phyloP scores from a whole-genome alignment of 2,888 invertebrate genomes.

The Drosophila fungiperda region DNA sequence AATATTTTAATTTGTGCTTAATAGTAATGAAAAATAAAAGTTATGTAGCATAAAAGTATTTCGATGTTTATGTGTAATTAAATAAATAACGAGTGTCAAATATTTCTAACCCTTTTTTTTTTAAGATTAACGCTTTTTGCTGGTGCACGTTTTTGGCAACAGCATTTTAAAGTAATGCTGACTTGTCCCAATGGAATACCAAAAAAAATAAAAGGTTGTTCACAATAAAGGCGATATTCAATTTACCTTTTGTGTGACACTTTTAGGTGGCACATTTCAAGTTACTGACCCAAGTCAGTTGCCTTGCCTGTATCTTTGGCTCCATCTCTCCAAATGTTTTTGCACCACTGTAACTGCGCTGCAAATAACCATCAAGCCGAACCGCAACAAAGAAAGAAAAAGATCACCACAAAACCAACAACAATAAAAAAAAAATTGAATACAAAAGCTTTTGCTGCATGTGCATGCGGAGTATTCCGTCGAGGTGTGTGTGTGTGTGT shows the following conservation, averaged over 20 bases:
- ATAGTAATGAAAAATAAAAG: not conserved
- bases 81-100: constrained; percentile 12
- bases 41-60: not conserved
- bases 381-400: not conserved
- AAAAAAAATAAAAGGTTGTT: constrained; percentile 36
- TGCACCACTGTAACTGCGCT: constrained; percentile 36
- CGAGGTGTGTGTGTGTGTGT: constrained; percentile 24
- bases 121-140: not conserved
- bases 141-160: constrained; percentile 18
- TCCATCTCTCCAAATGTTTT: constrained; percentile 4
- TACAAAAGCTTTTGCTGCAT: constrained; percentile 42
- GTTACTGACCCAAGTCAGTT: constrained; percentile 34
- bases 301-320: not conserved
- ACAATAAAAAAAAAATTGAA: constrained; percentile 5
- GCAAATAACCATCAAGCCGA: constrained; percentile 1
- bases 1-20: not conserved
- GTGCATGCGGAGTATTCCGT: constrained; percentile 43
- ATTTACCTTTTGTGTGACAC: constrained; percentile 54
- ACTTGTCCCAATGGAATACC: constrained; percentile 34
- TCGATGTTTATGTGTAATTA: not conserved
- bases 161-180: constrained; percentile 38
- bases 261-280: constrained; percentile 14
- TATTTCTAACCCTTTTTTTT: constrained; percentile 19
- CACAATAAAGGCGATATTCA: constrained; percentile 44
- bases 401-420: constrained; percentile 25